phyloP scores from a whole-genome alignment of 92 coral and sea anemone genomes.

The Porites rus region DNA sequence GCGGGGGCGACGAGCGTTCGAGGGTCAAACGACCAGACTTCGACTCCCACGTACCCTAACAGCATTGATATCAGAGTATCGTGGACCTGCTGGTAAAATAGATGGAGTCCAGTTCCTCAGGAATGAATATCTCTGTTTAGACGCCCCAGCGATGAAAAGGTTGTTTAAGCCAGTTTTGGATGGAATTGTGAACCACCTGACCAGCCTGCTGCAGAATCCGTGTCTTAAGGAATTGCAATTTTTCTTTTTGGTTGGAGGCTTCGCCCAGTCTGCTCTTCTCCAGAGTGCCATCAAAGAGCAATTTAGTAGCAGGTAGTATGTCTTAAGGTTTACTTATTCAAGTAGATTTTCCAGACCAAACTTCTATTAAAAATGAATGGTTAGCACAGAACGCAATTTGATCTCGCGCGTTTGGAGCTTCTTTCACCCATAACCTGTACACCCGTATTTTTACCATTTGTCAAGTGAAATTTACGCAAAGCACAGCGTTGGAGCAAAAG shows the following conservation, averaged over 20 bases:
- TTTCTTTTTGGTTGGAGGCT: slow-evolving; percentile 75
- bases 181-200: slow-evolving; percentile 55
- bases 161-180: slow-evolving; percentile 67
- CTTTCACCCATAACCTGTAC: no score
- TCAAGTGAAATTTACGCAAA: no score
- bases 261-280: slow-evolving; percentile 62
- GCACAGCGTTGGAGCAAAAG: no score
- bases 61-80: not conserved
- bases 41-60: slow-evolving; percentile 53
- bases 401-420: no score
- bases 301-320: slow-evolving; percentile 10
- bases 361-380: no score
- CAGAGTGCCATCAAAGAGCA: slow-evolving; percentile 46
- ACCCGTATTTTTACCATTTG: no score
- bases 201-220: slow-evolving; percentile 10
- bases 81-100: slow-evolving; percentile 11
- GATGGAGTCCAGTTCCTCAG: slow-evolving; percentile 41
- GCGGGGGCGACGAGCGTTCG: slow-evolving; percentile 55
- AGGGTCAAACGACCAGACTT: slow-evolving; percentile 51
- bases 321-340: no score
- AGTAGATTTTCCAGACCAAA: no score
- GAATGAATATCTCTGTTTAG: slow-evolving; percentile 63
- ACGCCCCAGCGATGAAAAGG: slow-evolving; percentile 42
- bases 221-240: slow-evolving; percentile 34
- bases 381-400: no score